A percentile compares a stretch with the other conserved stretches of the same genome.
Conservation (phyloP, 2,113 vertebrate species). For the Alaudala cheleensis region DNA sequence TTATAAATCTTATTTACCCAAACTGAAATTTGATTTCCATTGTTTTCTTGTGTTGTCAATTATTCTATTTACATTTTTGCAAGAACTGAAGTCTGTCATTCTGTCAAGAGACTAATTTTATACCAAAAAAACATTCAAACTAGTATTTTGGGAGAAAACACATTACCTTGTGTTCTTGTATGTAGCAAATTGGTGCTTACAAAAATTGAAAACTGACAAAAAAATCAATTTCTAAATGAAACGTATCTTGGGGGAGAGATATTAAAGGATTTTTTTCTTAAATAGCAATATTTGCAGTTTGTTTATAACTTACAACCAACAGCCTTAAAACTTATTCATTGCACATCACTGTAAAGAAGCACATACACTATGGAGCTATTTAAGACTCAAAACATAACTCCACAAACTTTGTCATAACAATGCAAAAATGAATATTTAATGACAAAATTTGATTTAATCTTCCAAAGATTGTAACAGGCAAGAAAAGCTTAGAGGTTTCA, state of each 20-base stretch:
- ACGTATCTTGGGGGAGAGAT: not conserved
- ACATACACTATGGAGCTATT: not conserved
- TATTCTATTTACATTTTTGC: not conserved
- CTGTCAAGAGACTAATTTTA: not conserved
- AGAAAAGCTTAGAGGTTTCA: not conserved
- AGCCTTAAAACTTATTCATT: not conserved
- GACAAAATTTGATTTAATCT: not conserved
- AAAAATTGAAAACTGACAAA: not conserved
- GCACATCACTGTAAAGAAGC: not conserved
- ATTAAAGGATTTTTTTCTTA: not conserved
- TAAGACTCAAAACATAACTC: not conserved
- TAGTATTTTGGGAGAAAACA: not conserved
- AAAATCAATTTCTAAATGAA: not conserved
- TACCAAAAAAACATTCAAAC: not conserved
- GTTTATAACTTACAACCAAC: not conserved
- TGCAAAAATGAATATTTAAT: not conserved
- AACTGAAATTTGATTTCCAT: not conserved
- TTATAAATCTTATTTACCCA: not conserved
- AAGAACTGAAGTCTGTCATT: not conserved
- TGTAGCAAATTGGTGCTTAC: not conserved
- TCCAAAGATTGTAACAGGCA: not conserved
- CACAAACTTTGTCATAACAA: not conserved
- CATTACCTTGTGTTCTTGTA: not conserved
- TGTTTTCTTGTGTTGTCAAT: not conserved
- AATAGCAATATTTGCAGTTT: not conserved